Evolutionary conservation across 2,888 invertebrate genomes (phyloP).

Genomic region (Brachynemurus nebulosus): DNA sequence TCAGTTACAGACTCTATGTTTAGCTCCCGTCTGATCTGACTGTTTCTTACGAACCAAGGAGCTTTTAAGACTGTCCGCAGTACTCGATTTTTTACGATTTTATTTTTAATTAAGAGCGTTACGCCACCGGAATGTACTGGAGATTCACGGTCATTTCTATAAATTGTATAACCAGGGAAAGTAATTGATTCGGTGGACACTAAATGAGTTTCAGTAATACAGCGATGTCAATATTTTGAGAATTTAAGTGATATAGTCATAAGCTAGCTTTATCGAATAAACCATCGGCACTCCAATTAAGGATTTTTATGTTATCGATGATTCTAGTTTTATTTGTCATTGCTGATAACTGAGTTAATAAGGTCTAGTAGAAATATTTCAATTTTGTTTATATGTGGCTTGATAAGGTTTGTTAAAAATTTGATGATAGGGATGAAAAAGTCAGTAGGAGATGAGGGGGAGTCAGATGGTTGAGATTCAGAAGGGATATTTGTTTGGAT

Average conservation of each 20-base stretch:
- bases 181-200: not conserved
- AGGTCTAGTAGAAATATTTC: too few relatives aligned
- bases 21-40: too few relatives aligned
- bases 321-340: too few relatives aligned
- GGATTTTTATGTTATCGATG: not conserved
- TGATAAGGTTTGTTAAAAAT: too few relatives aligned
- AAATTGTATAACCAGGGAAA: not conserved
- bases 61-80: too few relatives aligned
- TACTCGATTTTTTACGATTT: too few relatives aligned
- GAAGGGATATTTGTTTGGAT: not conserved
- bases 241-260: not conserved
- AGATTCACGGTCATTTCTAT: not conserved
- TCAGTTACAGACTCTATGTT: too few relatives aligned
- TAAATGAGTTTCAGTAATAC: not conserved
- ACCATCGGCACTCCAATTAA: too few relatives aligned
- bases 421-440: too few relatives aligned
- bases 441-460: not conserved
- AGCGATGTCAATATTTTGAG: slow-evolving; percentile 1
- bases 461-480: not conserved
- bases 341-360: too few relatives aligned
- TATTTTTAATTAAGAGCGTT: not conserved
- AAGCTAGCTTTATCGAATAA: not conserved
- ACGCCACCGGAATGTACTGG: not conserved
- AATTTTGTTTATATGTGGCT: too few relatives aligned
- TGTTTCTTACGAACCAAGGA: too few relatives aligned